phyloP scores from a whole-genome alignment of 2,888 invertebrate genomes.

The Oxyscelio sp. region DNA sequence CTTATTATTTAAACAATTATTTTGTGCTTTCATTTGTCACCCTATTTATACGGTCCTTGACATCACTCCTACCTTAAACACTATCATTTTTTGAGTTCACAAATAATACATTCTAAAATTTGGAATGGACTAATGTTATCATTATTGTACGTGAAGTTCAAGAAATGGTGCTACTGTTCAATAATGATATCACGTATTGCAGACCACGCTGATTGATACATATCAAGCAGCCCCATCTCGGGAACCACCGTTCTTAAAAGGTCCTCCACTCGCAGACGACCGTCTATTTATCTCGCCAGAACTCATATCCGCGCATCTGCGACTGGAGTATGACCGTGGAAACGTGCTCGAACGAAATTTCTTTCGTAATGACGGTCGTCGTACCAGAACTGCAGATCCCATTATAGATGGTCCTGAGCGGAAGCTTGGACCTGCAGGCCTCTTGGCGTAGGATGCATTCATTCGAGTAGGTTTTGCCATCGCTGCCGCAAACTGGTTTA shows the following conservation, averaged over 20 bases:
- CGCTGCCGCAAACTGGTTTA: constrained; percentile 93
- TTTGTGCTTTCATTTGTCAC: too few species aligned
- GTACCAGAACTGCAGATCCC: constrained; percentile 95
- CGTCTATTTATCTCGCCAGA: background rate
- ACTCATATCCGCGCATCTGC: constrained; percentile 31
- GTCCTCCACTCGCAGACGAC: background rate
- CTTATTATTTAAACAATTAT: too few species aligned
- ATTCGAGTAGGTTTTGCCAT: constrained; percentile 94
- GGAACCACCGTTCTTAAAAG: background rate
- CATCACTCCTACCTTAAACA: too few species aligned
- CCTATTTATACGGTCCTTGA: too few species aligned
- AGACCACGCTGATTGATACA: background rate
- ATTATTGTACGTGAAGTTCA: too few species aligned
- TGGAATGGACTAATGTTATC: too few species aligned
- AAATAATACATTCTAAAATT: too few species aligned
- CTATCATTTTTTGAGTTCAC: too few species aligned
- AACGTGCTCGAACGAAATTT: constrained; percentile 15
- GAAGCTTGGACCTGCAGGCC: constrained; percentile 93
- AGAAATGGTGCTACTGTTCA: background rate
- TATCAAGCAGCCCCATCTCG: constrained; percentile 2
- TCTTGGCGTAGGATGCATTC: constrained; percentile 94
- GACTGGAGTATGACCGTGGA: constrained; percentile 7
- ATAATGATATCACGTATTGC: background rate
- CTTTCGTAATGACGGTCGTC: constrained; percentile 10
- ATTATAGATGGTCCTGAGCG: constrained; percentile 93